Evolutionary conservation across 2,797 vertebrate genomes (phyloP).

Genomic region (Typhlichthys eigenmanni): DNA sequence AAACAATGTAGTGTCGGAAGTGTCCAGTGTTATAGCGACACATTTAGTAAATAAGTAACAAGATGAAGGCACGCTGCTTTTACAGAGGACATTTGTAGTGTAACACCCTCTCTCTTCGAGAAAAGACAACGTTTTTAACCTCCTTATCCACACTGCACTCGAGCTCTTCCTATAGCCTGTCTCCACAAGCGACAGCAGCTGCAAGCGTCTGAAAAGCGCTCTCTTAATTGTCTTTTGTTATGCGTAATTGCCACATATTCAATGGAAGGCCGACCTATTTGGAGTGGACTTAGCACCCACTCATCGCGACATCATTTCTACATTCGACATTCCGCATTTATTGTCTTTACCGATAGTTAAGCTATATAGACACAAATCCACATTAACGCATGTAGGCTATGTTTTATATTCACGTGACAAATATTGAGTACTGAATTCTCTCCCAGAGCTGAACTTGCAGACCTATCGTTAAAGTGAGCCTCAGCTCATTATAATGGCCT

Average conservation of each 20-base stretch:
- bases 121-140: constrained; percentile 60
- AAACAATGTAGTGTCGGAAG: too few relatives aligned
- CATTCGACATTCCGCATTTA: neutral
- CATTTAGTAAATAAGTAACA: neutral
- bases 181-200: constrained; percentile 91
- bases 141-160: constrained; percentile 76
- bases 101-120: constrained; percentile 50
- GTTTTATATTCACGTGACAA: too few relatives aligned
- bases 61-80: neutral
- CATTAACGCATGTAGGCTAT: too few relatives aligned
- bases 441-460: constrained; percentile 11
- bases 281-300: constrained; percentile 61
- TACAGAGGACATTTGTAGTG: constrained; percentile 48
- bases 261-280: constrained; percentile 83
- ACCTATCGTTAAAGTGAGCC: constrained; percentile 13
- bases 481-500: constrained; percentile 28
- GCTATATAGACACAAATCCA: too few relatives aligned
- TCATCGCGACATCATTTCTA: neutral
- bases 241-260: constrained; percentile 89
- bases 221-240: constrained; percentile 98
- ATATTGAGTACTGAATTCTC: neutral
- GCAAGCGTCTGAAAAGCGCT: constrained; percentile 88
- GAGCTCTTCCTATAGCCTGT: constrained; percentile 70
- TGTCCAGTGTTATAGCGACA: too few relatives aligned
- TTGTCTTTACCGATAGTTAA: neutral